phyloP scores from a whole-genome alignment of 2,797 vertebrate species.

The Hypotaenidia okinawae region DNA sequence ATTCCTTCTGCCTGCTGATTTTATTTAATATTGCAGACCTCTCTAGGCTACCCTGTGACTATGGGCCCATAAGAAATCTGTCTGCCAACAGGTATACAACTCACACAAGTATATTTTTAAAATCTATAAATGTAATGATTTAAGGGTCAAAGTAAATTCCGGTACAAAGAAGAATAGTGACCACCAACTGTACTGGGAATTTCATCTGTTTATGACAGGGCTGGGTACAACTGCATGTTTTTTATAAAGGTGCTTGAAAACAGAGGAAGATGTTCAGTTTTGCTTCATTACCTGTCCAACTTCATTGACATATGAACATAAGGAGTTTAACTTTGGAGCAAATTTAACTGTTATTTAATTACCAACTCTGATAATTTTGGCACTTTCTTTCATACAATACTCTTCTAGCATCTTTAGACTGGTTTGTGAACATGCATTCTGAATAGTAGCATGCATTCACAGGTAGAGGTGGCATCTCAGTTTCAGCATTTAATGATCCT shows the following conservation, averaged over 20 bases:
- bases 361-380: not conserved
- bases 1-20: not conserved
- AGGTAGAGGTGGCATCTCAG: not conserved
- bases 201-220: not conserved
- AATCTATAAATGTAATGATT: not conserved
- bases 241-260: not conserved
- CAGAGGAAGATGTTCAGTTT: not conserved
- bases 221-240: not conserved
- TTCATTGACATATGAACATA: not conserved
- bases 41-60: not conserved
- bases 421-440: not conserved
- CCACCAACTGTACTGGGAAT: not conserved
- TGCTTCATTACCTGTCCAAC: not conserved
- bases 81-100: slow-evolving; percentile 36
- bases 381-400: not conserved
- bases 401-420: not conserved
- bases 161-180: not conserved
- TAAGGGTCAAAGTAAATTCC: not conserved
- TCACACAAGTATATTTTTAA: not conserved
- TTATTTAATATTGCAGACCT: not conserved
- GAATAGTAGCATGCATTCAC: not conserved
- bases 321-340: not conserved
- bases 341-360: not conserved
- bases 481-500: not conserved
- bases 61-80: not conserved